Base-by-base conservation (phyloP, 2,113 vertebrate genomes). In the Proteles cristata region DNA sequence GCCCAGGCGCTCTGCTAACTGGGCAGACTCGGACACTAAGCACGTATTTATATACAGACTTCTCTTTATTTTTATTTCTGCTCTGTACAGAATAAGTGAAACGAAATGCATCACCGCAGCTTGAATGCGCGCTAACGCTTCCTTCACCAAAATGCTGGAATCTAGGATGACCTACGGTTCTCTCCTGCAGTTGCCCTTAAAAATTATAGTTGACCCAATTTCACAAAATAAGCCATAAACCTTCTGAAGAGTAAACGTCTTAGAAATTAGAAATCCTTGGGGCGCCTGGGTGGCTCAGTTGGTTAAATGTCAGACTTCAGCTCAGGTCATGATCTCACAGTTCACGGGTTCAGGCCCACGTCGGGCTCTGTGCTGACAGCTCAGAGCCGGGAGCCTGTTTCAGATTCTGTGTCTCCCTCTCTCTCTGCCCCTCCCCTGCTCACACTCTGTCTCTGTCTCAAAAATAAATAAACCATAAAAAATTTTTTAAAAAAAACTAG, bases 161-260 rank as follows among this genome's bases (percentile, higher is more conserved):
- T 31, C 35, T 6, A 66, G 53, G 28, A 16, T 71, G 16, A 65
- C 77, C 87, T 76, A 17, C 0, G 21, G 66, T 68, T 69, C 74
- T 69, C 35, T 71, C 63, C 45, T 15, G 31, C 81, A 77, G 90
- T 53, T 0, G 77, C 48, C 61, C 96, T 48, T 45, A 33, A 68
- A 96, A 91, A 82, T 12, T 15, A 45, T 26, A 74, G 83, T 66
- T 92, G 92, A 86, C 94, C 89, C 21, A 68, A 74, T 85, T 96
- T 96, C 86, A 89, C 21, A 10, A 81, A 82, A 58, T 55, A 85
- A 74, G 68, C 50, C 55, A 68, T 81, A 91, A 76, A 55, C 17
- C 31, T 73, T 91, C 45, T 71, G 39, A 66, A 96, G 23, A 77
- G 82, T 76, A 50, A 35, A 94, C 89, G 53, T 90, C 66, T 94